Percentiles rank a stretch among this genome's conserved stretches.
These are phyloP conservation scores for Picus viridis DNA, from an alignment of 2,797 vertebrate genomes.

Conservation along the genomic window DNA sequence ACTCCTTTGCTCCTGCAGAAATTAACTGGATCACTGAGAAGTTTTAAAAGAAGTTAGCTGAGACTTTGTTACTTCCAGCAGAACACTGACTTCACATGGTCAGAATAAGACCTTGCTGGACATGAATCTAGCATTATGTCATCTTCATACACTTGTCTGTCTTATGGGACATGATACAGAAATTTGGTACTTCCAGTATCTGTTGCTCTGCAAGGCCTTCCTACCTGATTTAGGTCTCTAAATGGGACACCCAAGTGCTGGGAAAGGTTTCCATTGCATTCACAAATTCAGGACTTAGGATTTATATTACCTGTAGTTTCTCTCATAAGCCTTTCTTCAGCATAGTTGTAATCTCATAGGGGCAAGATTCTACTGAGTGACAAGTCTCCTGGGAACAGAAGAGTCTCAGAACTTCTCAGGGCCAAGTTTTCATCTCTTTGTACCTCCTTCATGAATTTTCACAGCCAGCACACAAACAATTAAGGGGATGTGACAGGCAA, in stretches of 20 bases:
- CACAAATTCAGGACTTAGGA: neutral
- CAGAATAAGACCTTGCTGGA: neutral
- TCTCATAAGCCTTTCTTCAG: neutral
- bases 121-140: neutral
- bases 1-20: neutral
- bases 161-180: neutral
- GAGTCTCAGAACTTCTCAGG: neutral
- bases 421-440: neutral
- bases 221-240: neutral
- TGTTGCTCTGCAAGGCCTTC: neutral
- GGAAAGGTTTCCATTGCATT: neutral
- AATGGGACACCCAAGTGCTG: neutral
- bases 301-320: neutral
- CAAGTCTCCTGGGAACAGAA: neutral
- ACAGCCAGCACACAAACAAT: neutral
- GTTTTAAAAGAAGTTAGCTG: neutral
- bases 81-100: neutral
- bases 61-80: neutral
- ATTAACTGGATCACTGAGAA: neutral
- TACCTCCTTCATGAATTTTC: neutral
- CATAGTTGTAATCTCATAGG: neutral
- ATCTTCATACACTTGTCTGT: neutral
- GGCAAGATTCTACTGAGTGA: neutral
- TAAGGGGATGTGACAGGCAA: conserved; percentile 3
- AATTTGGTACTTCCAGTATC: neutral